These are phyloP conservation scores for Myanophis thanlyinensis DNA, from an alignment of 2,113 vertebrate species.

Conservation along the genomic window DNA sequence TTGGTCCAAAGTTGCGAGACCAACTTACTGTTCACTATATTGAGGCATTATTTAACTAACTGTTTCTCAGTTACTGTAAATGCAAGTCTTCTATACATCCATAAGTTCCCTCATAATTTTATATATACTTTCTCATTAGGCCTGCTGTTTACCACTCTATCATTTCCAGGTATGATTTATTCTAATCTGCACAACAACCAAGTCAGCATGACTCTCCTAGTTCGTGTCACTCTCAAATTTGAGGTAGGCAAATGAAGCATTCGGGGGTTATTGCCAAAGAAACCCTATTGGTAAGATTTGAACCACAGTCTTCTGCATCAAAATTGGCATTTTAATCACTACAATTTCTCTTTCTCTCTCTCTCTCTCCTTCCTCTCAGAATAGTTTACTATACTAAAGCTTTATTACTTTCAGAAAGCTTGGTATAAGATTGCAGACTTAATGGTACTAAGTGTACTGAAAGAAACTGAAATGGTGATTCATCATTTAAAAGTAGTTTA, in stretches of 20 bases:
- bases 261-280: not conserved
- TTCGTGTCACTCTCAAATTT: not conserved
- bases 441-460: not conserved
- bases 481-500: not conserved
- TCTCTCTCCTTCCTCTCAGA: not conserved
- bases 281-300: not conserved
- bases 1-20: not conserved
- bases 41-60: not conserved
- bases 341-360: not conserved
- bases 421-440: not conserved
- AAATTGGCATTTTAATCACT: not conserved
- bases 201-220: not conserved
- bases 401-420: not conserved
- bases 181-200: not conserved
- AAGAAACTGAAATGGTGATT: not conserved
- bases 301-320: not conserved
- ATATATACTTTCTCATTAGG: not conserved
- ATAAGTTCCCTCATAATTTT: not conserved
- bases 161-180: not conserved
- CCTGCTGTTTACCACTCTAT: not conserved
- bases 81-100: not conserved
- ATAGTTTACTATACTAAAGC: not conserved
- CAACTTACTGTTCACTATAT: not conserved
- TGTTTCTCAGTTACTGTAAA: not conserved
- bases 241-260: not conserved